A percentile compares a stretch with the other conserved stretches of the same genome.
Evolutionary conservation across 2,888 invertebrate genomes (phyloP).

Genomic region (Poecilobothrus nobilitatus): DNA sequence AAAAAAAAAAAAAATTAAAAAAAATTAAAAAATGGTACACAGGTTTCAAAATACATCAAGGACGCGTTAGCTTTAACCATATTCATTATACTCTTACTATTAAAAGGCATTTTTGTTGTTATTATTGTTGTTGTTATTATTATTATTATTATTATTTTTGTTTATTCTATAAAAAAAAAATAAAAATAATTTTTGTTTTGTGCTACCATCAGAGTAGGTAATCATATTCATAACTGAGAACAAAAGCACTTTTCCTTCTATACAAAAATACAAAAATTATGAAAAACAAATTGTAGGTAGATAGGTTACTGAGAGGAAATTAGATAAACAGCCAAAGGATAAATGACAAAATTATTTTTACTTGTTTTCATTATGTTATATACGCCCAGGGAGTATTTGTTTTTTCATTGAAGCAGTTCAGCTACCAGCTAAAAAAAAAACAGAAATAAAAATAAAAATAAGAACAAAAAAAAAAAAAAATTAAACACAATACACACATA

Average conservation of each 20-base stretch:
- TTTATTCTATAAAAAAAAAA: too few relatives aligned
- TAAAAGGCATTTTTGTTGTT: too few relatives aligned
- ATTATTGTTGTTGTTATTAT: too few relatives aligned
- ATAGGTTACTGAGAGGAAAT: constrained; percentile 6
- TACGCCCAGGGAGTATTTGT: constrained; percentile 6
- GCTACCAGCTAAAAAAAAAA: background rate
- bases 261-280: background rate
- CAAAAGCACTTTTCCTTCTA: background rate
- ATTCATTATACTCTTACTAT: too few relatives aligned
- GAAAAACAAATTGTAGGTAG: background rate
- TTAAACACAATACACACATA: background rate
- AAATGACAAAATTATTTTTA: constrained; percentile 6
- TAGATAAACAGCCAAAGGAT: constrained; percentile 6
- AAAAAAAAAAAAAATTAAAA: background rate
- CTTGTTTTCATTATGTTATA: constrained; percentile 6
- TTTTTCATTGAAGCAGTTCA: constrained; percentile 4
- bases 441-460: background rate
- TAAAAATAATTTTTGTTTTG: background rate
- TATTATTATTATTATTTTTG: too few relatives aligned
- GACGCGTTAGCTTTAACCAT: too few relatives aligned
- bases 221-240: constrained; percentile 3
- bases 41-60: background rate
- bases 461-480: background rate
- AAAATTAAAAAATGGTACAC: background rate
- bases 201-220: background rate